Conservation (phyloP, 1,140 invertebrate species). For the Metaphire vulgaris region DNA sequence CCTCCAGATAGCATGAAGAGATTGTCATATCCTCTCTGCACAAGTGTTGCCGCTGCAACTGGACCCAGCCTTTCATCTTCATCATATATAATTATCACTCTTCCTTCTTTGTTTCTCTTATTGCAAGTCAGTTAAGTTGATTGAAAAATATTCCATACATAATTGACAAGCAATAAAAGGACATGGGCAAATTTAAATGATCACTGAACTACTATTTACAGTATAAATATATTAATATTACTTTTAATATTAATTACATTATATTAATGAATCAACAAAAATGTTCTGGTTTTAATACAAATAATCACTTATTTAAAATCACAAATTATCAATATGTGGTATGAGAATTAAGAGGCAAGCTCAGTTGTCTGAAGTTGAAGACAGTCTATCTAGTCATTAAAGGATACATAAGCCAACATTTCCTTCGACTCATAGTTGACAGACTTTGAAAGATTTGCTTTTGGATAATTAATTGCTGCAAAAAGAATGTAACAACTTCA, state of each 20-base stretch:
- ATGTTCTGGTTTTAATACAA: too few species aligned
- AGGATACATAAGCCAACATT: conserved; percentile 52
- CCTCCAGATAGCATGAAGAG: conserved; percentile 57
- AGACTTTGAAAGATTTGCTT: conserved; percentile 49
- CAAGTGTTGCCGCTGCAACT: conserved; percentile 51
- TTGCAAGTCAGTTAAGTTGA: neutral
- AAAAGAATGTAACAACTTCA: too few species aligned
- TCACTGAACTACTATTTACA: too few species aligned
- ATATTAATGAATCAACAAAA: too few species aligned
- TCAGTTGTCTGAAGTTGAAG: too few species aligned
- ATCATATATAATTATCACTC: conserved; percentile 57
- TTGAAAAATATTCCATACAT: too few species aligned
- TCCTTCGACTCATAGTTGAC: conserved; percentile 54
- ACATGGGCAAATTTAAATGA: too few species aligned
- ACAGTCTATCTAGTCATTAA: conserved; percentile 30
- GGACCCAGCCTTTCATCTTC: conserved; percentile 53
- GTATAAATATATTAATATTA: too few species aligned
- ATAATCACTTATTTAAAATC: too few species aligned
- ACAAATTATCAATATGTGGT: neutral
- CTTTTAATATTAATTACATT: neutral
- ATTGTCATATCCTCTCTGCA: conserved; percentile 57
- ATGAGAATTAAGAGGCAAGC: too few species aligned
- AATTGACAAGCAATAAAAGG: too few species aligned
- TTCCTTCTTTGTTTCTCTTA: conserved; percentile 53
- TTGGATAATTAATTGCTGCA: conserved; percentile 52